A percentile compares a stretch with the other conserved stretches of the same genome.
These are phyloP conservation scores for Eledone cirrhosa DNA, from an alignment of 2,888 invertebrate species.

Conservation along the genomic window DNA sequence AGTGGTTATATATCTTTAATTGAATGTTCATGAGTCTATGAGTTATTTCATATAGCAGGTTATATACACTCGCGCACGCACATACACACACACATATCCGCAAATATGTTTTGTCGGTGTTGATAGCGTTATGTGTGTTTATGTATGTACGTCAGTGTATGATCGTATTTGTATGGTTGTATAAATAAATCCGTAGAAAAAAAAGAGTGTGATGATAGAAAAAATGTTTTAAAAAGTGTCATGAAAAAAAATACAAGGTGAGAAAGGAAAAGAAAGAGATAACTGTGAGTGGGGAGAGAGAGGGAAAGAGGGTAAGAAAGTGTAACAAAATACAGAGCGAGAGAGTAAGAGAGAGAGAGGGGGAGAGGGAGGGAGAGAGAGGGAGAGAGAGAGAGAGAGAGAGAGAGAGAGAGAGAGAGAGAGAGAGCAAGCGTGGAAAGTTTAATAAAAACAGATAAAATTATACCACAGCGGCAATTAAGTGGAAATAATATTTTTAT, in stretches of 20 bases:
- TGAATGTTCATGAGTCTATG: no score
- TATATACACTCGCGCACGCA: no score
- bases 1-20: no score
- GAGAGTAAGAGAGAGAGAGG: background rate
- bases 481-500: background rate
- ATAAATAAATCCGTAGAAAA: background rate
- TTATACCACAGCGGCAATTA: background rate
- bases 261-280: background rate
- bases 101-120: no score
- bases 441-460: background rate
- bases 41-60: no score
- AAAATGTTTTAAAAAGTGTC: background rate
- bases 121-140: no score
- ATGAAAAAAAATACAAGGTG: background rate
- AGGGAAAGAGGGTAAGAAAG: background rate
- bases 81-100: no score
- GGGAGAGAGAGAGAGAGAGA: background rate
- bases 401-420: background rate
- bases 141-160: no score
- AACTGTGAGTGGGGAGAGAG: background rate
- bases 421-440: background rate
- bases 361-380: background rate
- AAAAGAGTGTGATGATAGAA: background rate
- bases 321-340: background rate
- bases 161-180: no score